Percentiles rank a stretch among this genome's conserved stretches.
Evolutionary conservation across 2,797 vertebrate species (phyloP).

Genomic region (Rhinichthys osculus): DNA sequence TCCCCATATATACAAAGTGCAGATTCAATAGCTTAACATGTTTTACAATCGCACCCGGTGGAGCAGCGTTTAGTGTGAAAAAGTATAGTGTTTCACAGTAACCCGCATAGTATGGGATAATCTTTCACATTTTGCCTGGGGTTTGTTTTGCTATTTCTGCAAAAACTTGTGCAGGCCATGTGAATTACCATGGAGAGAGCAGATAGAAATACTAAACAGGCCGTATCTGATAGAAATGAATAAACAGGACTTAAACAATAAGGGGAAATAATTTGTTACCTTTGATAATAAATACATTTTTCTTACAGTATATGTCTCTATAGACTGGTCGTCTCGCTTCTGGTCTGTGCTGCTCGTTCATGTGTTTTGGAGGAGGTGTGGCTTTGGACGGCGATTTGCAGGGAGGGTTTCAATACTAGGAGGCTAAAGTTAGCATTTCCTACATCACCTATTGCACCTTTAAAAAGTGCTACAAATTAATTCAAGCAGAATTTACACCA

Average conservation of each 20-base stretch:
- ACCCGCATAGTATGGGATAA: constrained; percentile 82
- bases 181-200: constrained; percentile 78
- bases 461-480: too few relatives aligned
- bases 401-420: too few relatives aligned
- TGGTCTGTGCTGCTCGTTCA: too few relatives aligned
- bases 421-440: too few relatives aligned
- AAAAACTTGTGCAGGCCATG: constrained; percentile 83
- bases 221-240: constrained; percentile 78
- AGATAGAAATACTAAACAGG: constrained; percentile 74
- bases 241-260: constrained; percentile 75
- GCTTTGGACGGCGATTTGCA: too few relatives aligned
- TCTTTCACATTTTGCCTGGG: constrained; percentile 84
- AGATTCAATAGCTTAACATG: constrained; percentile 84
- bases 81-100: constrained; percentile 81
- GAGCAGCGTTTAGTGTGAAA: constrained; percentile 82
- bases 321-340: constrained; percentile 15
- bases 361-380: too few relatives aligned
- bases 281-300: constrained; percentile 70
- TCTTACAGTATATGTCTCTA: constrained; percentile 55
- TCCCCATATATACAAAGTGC: constrained; percentile 80
- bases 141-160: constrained; percentile 87
- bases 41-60: constrained; percentile 84
- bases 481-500: too few relatives aligned
- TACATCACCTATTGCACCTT: too few relatives aligned
- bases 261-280: constrained; percentile 74